These are phyloP conservation scores for Trinectes maculatus DNA, from an alignment of 2,113 vertebrate genomes.

Conservation along the genomic window DNA sequence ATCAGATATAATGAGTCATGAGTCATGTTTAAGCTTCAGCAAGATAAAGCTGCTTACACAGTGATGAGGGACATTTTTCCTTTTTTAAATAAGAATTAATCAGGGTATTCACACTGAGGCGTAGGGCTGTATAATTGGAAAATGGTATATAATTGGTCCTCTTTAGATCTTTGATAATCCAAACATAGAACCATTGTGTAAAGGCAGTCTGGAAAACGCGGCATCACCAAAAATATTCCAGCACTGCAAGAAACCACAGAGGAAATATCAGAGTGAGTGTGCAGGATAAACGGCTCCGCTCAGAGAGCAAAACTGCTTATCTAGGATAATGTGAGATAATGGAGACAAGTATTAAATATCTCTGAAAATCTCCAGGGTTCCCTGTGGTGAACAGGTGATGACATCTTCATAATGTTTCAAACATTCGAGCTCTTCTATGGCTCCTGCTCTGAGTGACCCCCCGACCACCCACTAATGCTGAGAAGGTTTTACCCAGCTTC, in stretches of 20 bases:
- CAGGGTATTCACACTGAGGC: conserved; percentile 8
- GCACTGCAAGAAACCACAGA: conserved; percentile 21
- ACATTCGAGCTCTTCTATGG: conserved; percentile 35
- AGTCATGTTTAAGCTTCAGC: conserved; percentile 23
- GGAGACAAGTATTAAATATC: conserved; percentile 29
- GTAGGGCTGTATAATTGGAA: conserved; percentile 12
- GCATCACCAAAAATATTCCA: conserved; percentile 20
- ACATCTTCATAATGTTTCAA: conserved; percentile 65
- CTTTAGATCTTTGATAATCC: conserved; percentile 18
- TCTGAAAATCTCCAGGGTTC: conserved; percentile 37
- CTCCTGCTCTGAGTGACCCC: conserved; percentile 18
- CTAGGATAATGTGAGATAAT: conserved; percentile 25
- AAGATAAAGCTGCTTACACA: conserved; percentile 6
- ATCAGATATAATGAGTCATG: conserved; percentile 21
- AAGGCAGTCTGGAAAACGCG: conserved; percentile 37
- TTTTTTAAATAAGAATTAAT: conserved; percentile 26
- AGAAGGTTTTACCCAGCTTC: conserved; percentile 27
- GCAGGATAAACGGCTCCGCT: conserved; percentile 14
- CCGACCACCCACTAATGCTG: conserved; percentile 20
- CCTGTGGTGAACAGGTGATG: conserved; percentile 42
- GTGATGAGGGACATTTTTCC: neutral
- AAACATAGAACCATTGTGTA: conserved; percentile 41
- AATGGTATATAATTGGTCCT: conserved; percentile 30
- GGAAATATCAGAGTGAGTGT: conserved; percentile 14
- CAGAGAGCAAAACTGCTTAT: conserved; percentile 18